A percentile compares a stretch with the other conserved stretches of the same genome.
Evolutionary conservation across 2,888 invertebrate species (phyloP).

Genomic region (Campopleginae sp.): DNA sequence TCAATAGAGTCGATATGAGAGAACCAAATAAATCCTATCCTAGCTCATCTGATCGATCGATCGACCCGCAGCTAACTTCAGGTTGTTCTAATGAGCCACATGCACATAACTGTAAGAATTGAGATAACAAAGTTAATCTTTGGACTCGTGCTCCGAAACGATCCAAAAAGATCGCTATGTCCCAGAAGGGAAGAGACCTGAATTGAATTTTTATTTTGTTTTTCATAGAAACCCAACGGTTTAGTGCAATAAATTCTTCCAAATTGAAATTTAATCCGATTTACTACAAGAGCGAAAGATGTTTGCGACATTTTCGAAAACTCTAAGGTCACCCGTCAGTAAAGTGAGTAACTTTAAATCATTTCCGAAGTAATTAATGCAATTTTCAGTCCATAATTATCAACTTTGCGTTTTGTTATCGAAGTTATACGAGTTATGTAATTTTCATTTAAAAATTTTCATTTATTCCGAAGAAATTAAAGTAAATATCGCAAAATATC

Average conservation of each 20-base stretch:
- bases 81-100: conserved; percentile 3
- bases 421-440: neutral
- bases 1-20: too few relatives aligned
- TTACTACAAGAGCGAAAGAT: conserved; percentile 33
- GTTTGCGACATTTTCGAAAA: conserved; percentile 63
- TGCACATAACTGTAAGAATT: conserved; percentile 9
- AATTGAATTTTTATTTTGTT: neutral
- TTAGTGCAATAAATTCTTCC: neutral
- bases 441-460: neutral
- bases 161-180: conserved; percentile 19
- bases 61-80: conserved; percentile 8
- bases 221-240: neutral
- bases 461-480: neutral
- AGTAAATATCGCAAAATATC: neutral
- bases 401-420: neutral
- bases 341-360: conserved; percentile 52
- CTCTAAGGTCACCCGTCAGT: conserved; percentile 52
- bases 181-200: conserved; percentile 19
- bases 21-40: neutral
- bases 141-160: conserved; percentile 43
- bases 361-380: neutral
- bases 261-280: neutral
- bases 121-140: conserved; percentile 52
- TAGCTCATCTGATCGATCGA: conserved; percentile 50
- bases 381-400: neutral